Conservation (phyloP, 37 sponge, comb jelly and placozoan species). For the Amphimedon queenslandica region DNA sequence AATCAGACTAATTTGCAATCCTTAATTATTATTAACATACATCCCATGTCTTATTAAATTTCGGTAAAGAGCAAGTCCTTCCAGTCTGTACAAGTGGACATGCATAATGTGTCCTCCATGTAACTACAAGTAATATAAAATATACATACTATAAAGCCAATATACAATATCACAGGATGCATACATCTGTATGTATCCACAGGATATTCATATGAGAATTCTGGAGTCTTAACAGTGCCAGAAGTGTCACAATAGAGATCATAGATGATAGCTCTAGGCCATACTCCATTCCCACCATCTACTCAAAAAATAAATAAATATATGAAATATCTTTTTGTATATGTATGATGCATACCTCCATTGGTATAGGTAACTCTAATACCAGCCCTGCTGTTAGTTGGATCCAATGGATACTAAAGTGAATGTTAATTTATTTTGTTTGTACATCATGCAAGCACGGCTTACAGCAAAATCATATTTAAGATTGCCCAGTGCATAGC, state of each 20-base stretch:
- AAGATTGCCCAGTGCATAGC: neutral
- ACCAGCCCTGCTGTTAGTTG: constrained; percentile 35
- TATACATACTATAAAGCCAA: neutral
- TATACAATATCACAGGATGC: neutral
- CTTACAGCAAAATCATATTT: neutral
- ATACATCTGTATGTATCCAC: constrained; percentile 43
- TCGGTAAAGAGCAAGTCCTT: constrained; percentile 25
- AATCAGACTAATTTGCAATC: too few relatives aligned
- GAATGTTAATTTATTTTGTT: neutral
- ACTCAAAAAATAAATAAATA: neutral
- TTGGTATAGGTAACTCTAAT: constrained; percentile 59
- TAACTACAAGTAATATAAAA: neutral
- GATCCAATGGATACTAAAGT: constrained; percentile 66
- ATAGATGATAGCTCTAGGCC: constrained; percentile 39
- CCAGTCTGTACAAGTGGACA: constrained; percentile 10
- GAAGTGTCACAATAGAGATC: constrained; percentile 55
- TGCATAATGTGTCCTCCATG: constrained; percentile 36
- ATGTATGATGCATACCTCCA: constrained; percentile 44
- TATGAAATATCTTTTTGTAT: neutral
- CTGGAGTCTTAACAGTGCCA: constrained; percentile 6
- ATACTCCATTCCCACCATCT: constrained; percentile 2
- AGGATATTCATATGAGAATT: constrained; percentile 37
- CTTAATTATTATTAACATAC: constrained; percentile 39
- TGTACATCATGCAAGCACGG: neutral
- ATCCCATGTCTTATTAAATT: constrained; percentile 43